Conservation (phyloP, 2,113 vertebrate species). For the Eurystomus gularis region DNA sequence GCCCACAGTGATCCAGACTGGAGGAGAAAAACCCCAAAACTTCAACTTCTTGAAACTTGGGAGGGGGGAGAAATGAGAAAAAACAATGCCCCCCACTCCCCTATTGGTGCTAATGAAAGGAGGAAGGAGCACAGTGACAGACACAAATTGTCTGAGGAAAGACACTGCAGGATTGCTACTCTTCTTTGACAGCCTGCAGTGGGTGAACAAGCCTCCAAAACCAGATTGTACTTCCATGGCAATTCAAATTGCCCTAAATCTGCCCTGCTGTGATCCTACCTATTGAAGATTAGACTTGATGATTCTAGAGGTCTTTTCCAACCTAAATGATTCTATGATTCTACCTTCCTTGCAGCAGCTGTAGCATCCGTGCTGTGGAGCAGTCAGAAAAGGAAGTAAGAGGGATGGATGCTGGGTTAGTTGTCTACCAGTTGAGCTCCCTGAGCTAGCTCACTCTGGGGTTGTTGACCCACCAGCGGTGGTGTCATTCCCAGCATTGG, state of each 20-base stretch:
- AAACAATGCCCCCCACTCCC: accelerated
- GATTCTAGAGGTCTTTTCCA: too few relatives aligned
- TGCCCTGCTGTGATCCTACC: background rate
- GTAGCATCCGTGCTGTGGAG: background rate
- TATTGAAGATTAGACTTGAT: too few relatives aligned
- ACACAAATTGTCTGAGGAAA: background rate
- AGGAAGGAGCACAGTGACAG: background rate
- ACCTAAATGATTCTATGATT: too few relatives aligned
- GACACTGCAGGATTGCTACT: background rate
- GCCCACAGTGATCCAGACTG: background rate
- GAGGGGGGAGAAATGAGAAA: accelerated
- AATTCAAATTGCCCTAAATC: background rate
- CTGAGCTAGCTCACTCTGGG: background rate
- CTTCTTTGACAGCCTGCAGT: background rate
- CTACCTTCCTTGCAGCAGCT: background rate
- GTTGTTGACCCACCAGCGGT: accelerated
- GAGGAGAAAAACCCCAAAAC: background rate
- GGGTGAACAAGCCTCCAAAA: background rate
- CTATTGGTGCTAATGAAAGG: background rate
- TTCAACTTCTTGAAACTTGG: background rate
- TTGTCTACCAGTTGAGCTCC: background rate
- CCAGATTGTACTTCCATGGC: accelerated
- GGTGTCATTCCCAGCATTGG: background rate
- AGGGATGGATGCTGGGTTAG: background rate
- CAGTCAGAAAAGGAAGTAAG: background rate